Conservation (phyloP, 2,113 vertebrate genomes). For the Melanerpes formicivorus region DNA sequence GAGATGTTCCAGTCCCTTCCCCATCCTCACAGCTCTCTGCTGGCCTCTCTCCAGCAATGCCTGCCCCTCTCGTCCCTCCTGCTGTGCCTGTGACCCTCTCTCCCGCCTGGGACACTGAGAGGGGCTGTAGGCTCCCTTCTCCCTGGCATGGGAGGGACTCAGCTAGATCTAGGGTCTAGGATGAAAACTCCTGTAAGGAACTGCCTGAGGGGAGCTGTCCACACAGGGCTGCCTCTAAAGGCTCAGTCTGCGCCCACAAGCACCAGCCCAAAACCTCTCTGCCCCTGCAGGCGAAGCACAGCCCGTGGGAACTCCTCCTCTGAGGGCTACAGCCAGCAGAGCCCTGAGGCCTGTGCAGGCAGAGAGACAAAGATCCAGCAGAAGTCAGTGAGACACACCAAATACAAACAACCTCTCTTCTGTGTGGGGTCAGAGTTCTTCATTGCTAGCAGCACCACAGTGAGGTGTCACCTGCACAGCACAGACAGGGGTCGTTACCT, state of each 20-base stretch:
- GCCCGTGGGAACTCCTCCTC: neutral
- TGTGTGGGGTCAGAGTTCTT: conserved; percentile 35
- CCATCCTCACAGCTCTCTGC: too few species aligned
- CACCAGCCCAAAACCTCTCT: neutral
- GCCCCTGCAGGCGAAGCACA: conserved; percentile 10
- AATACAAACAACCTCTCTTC: neutral
- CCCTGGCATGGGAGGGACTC: neutral
- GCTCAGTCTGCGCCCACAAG: neutral
- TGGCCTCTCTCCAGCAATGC: too few species aligned
- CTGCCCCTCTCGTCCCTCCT: neutral
- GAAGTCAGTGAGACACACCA: neutral
- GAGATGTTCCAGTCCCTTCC: too few species aligned
- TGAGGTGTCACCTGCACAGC: neutral
- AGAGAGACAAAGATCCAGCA: conserved; percentile 4
- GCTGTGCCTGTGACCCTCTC: neutral
- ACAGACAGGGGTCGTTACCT: conserved; percentile 29
- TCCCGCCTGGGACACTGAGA: neutral
- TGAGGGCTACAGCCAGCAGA: neutral
- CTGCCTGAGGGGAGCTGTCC: neutral
- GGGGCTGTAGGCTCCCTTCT: neutral
- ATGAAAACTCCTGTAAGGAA: neutral
- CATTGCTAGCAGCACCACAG: neutral
- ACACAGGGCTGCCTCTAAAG: neutral
- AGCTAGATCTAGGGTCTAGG: neutral
- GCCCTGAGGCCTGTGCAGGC: neutral